Evolutionary conservation across 2,113 vertebrate species (phyloP).

Genomic region (Polyodon spathula): DNA sequence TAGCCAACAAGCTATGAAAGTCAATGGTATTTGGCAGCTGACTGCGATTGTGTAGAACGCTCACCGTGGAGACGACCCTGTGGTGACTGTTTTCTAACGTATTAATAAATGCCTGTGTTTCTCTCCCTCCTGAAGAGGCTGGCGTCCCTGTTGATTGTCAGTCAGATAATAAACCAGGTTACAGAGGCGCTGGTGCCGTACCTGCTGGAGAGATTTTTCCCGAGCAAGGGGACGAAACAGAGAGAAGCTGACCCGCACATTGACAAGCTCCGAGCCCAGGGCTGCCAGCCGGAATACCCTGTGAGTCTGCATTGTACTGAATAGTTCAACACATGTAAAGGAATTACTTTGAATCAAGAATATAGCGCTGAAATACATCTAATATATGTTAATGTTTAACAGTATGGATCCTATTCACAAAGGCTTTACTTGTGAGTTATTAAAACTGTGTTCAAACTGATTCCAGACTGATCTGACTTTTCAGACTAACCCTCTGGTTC

Average conservation of each 20-base stretch:
- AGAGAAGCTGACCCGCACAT: constrained; percentile 52
- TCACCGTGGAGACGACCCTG: not conserved
- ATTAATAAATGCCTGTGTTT: not conserved
- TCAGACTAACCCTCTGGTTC: too few species aligned
- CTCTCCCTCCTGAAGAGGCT: constrained; percentile 41
- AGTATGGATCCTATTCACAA: too few species aligned
- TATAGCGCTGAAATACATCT: too few species aligned
- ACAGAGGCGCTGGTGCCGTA: constrained; percentile 60
- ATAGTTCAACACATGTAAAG: too few species aligned
- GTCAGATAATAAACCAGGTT: constrained; percentile 61
- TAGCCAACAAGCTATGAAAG: too few species aligned
- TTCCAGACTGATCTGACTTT: too few species aligned
- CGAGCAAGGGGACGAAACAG: constrained; percentile 32
- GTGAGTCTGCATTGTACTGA: constrained; percentile 33
- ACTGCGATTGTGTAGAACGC: too few species aligned
- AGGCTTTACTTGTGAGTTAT: too few species aligned
- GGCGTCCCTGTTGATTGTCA: constrained; percentile 56
- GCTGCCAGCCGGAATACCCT: constrained; percentile 46
- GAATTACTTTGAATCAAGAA: too few species aligned
- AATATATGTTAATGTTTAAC: too few species aligned
- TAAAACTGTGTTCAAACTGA: too few species aligned
- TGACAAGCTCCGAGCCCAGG: constrained; percentile 55
- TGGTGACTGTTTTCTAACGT: not conserved
- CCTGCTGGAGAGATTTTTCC: constrained; percentile 50
- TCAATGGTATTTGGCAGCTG: too few species aligned